Evolutionary conservation across 2,888 invertebrate species (phyloP).

Genomic region (Sarcophaga carnaria): DNA sequence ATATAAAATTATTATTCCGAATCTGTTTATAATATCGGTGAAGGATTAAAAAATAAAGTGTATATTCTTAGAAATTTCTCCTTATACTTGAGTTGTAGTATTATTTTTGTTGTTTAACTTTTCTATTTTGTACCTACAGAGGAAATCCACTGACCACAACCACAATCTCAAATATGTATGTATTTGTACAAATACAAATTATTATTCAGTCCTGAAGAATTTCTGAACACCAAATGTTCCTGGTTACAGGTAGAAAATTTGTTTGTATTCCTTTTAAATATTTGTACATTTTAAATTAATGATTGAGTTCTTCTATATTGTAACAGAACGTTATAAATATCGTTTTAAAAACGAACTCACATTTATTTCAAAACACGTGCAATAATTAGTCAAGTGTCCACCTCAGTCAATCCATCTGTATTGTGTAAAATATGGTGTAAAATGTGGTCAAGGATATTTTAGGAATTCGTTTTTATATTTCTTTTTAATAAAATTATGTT

Average conservation of each 20-base stretch:
- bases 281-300: too few relatives aligned
- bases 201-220: neutral
- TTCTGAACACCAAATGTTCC: neutral
- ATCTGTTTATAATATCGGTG: too few relatives aligned
- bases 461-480: slow-evolving; percentile 17
- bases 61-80: too few relatives aligned
- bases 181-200: too few relatives aligned
- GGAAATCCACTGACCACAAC: slow-evolving; percentile 29
- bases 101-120: neutral
- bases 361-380: slow-evolving; percentile 1
- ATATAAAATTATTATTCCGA: too few relatives aligned
- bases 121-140: neutral
- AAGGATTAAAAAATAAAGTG: too few relatives aligned
- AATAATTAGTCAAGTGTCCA: slow-evolving; percentile 55
- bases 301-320: neutral
- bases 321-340: neutral
- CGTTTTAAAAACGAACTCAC: neutral
- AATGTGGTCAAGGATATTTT: slow-evolving; percentile 57
- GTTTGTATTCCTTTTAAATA: neutral
- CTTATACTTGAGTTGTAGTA: too few relatives aligned
- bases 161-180: neutral
- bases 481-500: slow-evolving; percentile 3
- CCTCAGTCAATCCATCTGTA: slow-evolving; percentile 39
- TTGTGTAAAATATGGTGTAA: slow-evolving; percentile 35
- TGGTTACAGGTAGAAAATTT: neutral